Evolutionary conservation across 2,888 invertebrate genomes (phyloP), one percentile per base, ranked within the genome.

Genomic region (Synanthedon tipuliformis): DNA sequence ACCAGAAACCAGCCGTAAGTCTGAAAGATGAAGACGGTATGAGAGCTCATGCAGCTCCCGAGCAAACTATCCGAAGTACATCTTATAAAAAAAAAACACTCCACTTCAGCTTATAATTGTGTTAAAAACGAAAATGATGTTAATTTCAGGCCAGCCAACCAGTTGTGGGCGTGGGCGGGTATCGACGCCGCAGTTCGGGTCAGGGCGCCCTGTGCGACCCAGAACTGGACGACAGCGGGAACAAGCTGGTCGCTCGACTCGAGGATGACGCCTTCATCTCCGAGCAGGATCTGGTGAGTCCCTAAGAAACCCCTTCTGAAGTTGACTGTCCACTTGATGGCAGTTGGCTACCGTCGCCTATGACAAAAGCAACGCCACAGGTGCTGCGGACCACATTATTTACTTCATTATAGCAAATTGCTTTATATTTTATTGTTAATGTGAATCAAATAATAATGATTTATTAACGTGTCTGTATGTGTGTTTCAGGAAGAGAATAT

Each of bases 241-340:
- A 87, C 73, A 88, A 87, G 62, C 79, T 88, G 51, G 87, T 88
- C 52, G 88, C 88, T 1, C 57, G 88, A 41, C 73, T 88, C 0
- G 88, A 88, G 57, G 88, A 88, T 66, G 88, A 88, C 61, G 88
- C 88, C 50, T 88, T 88, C 69, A 87, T 88, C 57, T 88, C 88
- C 0, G 88, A 88, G 59, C 88, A 88, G 66, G 88, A 88, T 57
- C 67, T 88, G 81, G 88, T 88, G 27, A 66, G 78, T 62, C n/a
- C 40, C 23, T 10, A 40, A n/a, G 16, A 1, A 49, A 16, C 1
- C 12, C 11, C 45, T 8, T n/a, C 45, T 1, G 4, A 7, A 15
- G 2, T 2, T 48, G 18, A 48, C 4, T 11, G 11, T 50, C 11
- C 23, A 23, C 23, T 23, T 5, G 23, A 23, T 23, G 23, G 5